Evolutionary conservation across 2,888 invertebrate genomes (phyloP), one percentile per base, ranked within the genome.

Genomic region (Napeogenes sylphis): DNA sequence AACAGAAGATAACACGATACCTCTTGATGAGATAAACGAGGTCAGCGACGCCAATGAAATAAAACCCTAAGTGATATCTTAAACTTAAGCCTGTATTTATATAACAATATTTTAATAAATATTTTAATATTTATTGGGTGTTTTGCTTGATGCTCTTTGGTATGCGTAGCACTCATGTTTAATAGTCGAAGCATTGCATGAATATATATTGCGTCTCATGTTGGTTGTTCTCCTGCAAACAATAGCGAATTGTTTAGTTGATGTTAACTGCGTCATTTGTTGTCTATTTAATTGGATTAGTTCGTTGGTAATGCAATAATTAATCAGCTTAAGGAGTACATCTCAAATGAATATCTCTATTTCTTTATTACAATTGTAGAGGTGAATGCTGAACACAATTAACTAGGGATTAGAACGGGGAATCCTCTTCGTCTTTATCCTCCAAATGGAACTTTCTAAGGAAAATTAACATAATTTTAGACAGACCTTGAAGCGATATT

Each of bases 31-130:
- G 59, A 59, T 68, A 21, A 68, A 72, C 59, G 69, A 71, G 59
- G 45, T 65, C 53, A 68, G 59, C 54, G 62, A 58, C 56, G 67
- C 72, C 68, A 76, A 71, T 75, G 73, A 75, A 70, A 74, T 82
- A 71, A 73, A 76, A 67, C 76, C 81, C 67, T 87, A 79, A 85
- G 86, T 88, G 87, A 88, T 87, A 83, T 68, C 68, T 66, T 83
- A 82, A 74, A 68, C 69, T 66, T 87, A 84, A 83, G 82, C 76
- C 78, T 82, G 80, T 85, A 83, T 82, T 81, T 82, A 80, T 83
- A 82, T 81, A 74, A 74, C 81, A 84, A 83, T 86, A 87, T 85
- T 86, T 74, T 85, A 90, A 90, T 88, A 89, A 89, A 89, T 82
- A 81, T 84, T 78, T 84, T 83, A 67, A 65, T 63, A 67, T 56